Evolutionary conservation across 2,888 invertebrate species (phyloP), one percentile per base, ranked within the genome.

Genomic region (Lepidonotus clava): DNA sequence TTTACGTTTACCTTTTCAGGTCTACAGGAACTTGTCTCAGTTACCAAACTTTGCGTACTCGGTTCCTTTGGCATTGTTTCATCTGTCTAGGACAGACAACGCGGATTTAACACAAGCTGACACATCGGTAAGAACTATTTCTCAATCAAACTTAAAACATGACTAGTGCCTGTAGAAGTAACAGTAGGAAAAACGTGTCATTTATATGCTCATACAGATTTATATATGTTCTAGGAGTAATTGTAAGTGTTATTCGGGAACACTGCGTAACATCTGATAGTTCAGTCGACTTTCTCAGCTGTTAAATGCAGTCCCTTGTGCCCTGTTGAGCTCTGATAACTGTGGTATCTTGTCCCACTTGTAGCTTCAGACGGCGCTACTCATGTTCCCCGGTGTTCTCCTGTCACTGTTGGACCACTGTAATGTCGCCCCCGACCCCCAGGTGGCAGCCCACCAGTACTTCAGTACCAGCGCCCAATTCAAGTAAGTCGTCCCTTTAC

Each of bases 1-100:
- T 4, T 53, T 56, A 24, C 24, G 34, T 86, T 71, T 83, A 11
- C 87, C 88, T 71, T 89, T 90, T 40, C 90, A 94, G 94, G 91
- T 92, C 18, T 93, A 95, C 83, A 96, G 96, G 90, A 97, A 97
- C 94, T 94, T 97, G 71, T 95, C 96, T 61, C 97, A 97, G 93
- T 94, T 98, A 87, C 98, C 98, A n/a, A 98, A 98, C 93, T 97
- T 97, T 95, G 96, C 97, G 0, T 97, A 96, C 93, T 97, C 97
- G 0, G 95, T 96, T 87, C 96, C 98, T 0, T 94, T 98, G 89
- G 97, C 94, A 4, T 90, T 92, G 89, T 94, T 91, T 88, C 91
- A 92, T 40, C 40, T 41, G 2, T 41, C 80, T n/a, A n/a, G 4
- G 21, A 46, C 41, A 2, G 80, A 80, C 24, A 34, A 28, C 2